phyloP scores from a whole-genome alignment of 2,888 invertebrate species.

The Alloscopus bannaensis region DNA sequence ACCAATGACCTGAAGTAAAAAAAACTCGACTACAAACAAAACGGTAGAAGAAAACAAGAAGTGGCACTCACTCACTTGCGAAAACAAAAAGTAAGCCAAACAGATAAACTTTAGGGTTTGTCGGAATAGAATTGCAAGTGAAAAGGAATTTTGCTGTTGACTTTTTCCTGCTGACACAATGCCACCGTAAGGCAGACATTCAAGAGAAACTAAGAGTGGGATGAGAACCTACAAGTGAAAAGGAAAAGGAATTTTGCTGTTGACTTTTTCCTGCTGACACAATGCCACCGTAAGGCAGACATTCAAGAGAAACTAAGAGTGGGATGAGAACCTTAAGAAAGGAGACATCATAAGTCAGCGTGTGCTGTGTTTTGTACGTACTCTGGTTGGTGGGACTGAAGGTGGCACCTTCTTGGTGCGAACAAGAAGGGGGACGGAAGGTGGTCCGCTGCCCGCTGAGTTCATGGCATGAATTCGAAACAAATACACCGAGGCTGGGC shows the following conservation, averaged over 20 bases:
- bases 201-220: too few species aligned
- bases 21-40: constrained; percentile 9
- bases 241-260: constrained; percentile 37
- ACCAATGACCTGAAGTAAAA: constrained; percentile 6
- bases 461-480: constrained; percentile 71
- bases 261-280: constrained; percentile 31
- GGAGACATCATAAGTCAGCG: too few species aligned
- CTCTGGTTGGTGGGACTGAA: constrained; percentile 69
- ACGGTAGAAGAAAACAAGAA: constrained; percentile 5
- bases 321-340: too few species aligned
- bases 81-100: constrained; percentile 43
- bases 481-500: constrained; percentile 69
- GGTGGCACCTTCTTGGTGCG: constrained; percentile 70
- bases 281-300: too few species aligned
- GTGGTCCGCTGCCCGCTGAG: constrained; percentile 70
- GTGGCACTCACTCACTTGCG: too few species aligned
- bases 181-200: too few species aligned
- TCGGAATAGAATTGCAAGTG: constrained; percentile 58
- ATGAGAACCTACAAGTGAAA: constrained; percentile 52
- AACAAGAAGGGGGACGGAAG: constrained; percentile 65
- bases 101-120: constrained; percentile 41
- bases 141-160: constrained; percentile 35
- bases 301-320: too few species aligned
- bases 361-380: constrained; percentile 54
- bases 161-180: constrained; percentile 26